A percentile compares a stretch with the other conserved stretches of the same genome.
These are phyloP conservation scores for Caenorhabditis plicata DNA, from an alignment of 2,888 invertebrate species.

Conservation along the genomic window DNA sequence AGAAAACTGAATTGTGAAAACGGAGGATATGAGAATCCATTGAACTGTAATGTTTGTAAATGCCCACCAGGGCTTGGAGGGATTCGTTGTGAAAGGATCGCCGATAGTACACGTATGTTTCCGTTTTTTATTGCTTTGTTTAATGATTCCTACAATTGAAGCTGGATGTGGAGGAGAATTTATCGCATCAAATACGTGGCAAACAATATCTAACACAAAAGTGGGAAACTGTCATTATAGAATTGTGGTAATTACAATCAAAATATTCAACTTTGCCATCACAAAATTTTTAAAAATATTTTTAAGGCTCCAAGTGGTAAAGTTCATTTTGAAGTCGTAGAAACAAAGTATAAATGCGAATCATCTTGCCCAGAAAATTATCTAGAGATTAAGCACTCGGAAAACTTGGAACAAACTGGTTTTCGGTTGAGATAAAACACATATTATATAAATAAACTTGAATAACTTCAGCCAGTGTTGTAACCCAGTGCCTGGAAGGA, in stretches of 20 bases:
- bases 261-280: neutral
- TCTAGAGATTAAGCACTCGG: slow-evolving; percentile 45
- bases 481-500: slow-evolving; percentile 45
- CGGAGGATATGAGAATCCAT: slow-evolving; percentile 50
- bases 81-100: slow-evolving; percentile 32
- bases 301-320: slow-evolving; percentile 36
- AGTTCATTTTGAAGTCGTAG: slow-evolving; percentile 46
- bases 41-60: slow-evolving; percentile 42
- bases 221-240: slow-evolving; percentile 46
- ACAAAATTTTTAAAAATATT: slow-evolving; percentile 5
- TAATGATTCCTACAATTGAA: slow-evolving; percentile 6
- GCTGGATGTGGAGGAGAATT: slow-evolving; percentile 50
- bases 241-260: slow-evolving; percentile 19
- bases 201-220: slow-evolving; percentile 28
- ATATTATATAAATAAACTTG: neutral
- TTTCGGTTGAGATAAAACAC: slow-evolving; percentile 29
- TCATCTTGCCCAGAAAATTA: slow-evolving; percentile 50
- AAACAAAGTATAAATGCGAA: slow-evolving; percentile 45
- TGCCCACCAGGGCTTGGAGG: slow-evolving; percentile 49
- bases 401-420: slow-evolving; percentile 45
- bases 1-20: slow-evolving; percentile 33
- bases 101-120: slow-evolving; percentile 13
- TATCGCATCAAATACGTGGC: slow-evolving; percentile 36
- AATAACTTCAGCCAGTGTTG: slow-evolving; percentile 47
- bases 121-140: neutral